phyloP scores from a whole-genome alignment of 1,140 invertebrate species.

The Camponotus floridanus region DNA sequence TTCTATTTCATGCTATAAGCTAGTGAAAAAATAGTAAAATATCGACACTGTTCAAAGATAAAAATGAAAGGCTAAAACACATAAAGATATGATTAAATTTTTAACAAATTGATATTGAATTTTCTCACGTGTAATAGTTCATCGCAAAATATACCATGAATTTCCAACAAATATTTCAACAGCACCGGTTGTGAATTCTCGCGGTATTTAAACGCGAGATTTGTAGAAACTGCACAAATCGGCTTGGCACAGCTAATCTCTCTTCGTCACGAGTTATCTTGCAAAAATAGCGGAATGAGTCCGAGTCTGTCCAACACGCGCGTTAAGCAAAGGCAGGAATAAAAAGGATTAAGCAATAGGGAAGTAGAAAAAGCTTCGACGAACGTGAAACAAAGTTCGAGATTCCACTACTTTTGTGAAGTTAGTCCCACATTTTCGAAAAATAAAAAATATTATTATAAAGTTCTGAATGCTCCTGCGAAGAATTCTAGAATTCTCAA shows the following conservation, averaged over 20 bases:
- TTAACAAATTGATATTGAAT: neutral
- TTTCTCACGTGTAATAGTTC: neutral
- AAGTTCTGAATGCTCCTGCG: too few species aligned
- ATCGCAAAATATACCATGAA: neutral
- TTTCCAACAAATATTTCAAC: constrained; percentile 39
- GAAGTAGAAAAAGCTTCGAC: neutral
- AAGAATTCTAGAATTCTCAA: too few species aligned
- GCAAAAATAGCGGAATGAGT: constrained; percentile 58
- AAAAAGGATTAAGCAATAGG: constrained; percentile 39
- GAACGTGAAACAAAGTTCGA: constrained; percentile 30
- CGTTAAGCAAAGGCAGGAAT: constrained; percentile 17
- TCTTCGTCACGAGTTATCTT: constrained; percentile 35
- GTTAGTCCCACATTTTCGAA: too few species aligned
- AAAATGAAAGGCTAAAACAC: neutral
- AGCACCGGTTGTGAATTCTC: constrained; percentile 11
- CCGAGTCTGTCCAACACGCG: constrained; percentile 33
- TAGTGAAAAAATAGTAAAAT: neutral
- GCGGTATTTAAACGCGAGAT: constrained; percentile 51
- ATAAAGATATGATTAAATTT: neutral
- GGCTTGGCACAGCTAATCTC: constrained; percentile 57
- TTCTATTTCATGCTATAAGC: neutral
- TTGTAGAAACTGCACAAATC: constrained; percentile 48
- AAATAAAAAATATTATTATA: too few species aligned
- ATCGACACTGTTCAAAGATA: neutral
- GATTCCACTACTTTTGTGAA: neutral